Percentiles rank a stretch among this genome's conserved stretches.
These are phyloP conservation scores for Thermophis baileyi DNA, from an alignment of 2,113 vertebrate species.

Conservation along the genomic window DNA sequence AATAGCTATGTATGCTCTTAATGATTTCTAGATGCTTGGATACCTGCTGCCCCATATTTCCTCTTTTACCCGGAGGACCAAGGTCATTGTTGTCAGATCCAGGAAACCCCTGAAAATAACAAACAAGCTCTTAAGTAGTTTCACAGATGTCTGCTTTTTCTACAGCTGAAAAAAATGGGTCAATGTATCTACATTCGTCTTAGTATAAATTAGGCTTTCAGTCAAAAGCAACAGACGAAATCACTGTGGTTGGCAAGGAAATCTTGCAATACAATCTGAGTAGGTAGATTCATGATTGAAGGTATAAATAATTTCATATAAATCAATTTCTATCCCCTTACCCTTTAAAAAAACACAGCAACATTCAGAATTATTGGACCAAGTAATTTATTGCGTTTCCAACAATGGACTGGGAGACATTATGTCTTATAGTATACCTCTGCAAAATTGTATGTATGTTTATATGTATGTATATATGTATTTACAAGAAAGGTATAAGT, in stretches of 20 bases:
- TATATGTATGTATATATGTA: neutral
- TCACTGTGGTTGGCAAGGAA: neutral
- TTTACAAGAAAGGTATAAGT: neutral
- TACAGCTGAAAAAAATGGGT: neutral
- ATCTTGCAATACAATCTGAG: neutral
- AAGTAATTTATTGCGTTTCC: neutral
- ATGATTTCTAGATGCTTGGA: neutral
- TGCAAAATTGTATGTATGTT: neutral
- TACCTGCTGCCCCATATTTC: constrained; percentile 74
- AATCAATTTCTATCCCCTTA: neutral
- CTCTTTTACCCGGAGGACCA: constrained; percentile 76
- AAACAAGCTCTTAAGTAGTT: neutral
- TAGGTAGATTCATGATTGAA: neutral
- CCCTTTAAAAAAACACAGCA: neutral
- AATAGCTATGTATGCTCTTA: neutral
- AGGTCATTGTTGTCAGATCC: constrained; percentile 63
- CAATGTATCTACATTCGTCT: neutral
- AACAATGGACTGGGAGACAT: neutral
- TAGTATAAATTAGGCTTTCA: neutral
- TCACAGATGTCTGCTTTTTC: neutral
- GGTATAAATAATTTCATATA: neutral
- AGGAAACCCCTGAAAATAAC: constrained; percentile 70
- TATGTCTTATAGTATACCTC: neutral
- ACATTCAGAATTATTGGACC: neutral
- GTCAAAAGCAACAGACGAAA: neutral